Conservation (phyloP, 2,113 vertebrate genomes). For the Daboia siamensis region DNA sequence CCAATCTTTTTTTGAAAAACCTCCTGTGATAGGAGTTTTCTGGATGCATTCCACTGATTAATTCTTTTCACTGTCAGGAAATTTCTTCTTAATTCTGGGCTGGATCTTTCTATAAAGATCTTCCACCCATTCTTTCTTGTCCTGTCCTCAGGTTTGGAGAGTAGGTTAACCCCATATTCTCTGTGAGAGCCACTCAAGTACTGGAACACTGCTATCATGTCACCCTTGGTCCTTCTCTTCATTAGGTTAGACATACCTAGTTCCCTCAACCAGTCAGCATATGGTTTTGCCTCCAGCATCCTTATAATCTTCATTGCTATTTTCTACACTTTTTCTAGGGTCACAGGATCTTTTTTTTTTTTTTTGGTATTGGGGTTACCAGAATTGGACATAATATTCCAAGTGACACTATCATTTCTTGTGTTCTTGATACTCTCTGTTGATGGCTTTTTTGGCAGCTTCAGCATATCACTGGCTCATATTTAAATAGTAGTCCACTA, state of each 20-base stretch:
- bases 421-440: neutral
- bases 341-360: neutral
- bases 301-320: neutral
- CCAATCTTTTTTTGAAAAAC: neutral
- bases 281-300: neutral
- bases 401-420: neutral
- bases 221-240: neutral
- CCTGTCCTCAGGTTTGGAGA: neutral
- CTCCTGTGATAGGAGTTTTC: neutral
- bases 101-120: neutral
- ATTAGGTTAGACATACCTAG: neutral
- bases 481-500: neutral
- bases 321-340: neutral
- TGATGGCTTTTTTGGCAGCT: neutral
- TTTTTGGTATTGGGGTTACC: neutral
- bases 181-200: neutral
- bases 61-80: neutral
- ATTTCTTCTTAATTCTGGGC: neutral
- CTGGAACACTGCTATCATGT: neutral
- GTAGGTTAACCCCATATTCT: neutral
- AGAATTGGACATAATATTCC: neutral
- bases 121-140: neutral
- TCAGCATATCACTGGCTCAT: neutral
- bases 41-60: neutral
- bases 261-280: neutral